Conservation (phyloP, 2,888 invertebrate genomes). For the Polydrusus cervinus region DNA sequence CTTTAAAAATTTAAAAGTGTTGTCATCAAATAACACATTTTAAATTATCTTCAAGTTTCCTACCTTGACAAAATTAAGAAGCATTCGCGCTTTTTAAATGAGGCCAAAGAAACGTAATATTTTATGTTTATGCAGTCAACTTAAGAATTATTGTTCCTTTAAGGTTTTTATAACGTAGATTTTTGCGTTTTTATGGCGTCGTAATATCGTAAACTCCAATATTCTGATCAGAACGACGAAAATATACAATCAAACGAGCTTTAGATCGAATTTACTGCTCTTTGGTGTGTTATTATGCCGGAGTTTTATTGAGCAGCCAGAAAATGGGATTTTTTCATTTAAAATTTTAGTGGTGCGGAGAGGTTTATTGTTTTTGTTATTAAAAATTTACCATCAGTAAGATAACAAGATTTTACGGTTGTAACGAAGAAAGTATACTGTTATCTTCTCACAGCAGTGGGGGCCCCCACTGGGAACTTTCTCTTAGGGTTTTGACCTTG, state of each 20-base stretch:
- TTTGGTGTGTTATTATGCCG: constrained; percentile 39
- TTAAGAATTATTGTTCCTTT: constrained; percentile 50
- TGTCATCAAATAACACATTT: no score
- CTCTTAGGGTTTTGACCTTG: no score
- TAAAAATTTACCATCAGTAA: neutral
- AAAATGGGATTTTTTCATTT: constrained; percentile 27
- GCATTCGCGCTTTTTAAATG: constrained; percentile 30
- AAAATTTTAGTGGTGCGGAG: constrained; percentile 1
- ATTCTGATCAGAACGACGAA: constrained; percentile 47
- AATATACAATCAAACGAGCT: constrained; percentile 38
- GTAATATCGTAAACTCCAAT: constrained; percentile 49
- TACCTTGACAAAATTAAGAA: neutral
- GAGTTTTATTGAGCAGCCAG: constrained; percentile 21
- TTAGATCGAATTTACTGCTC: constrained; percentile 42
- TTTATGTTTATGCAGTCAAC: constrained; percentile 46
- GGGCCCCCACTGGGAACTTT: no score
- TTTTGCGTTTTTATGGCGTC: constrained; percentile 50
- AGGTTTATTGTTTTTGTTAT: neutral
- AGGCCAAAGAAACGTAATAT: constrained; percentile 39
- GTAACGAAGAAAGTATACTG: no score
- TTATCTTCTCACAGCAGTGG: no score
- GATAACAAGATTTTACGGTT: no score
- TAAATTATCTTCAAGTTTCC: no score
- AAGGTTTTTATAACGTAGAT: constrained; percentile 48
- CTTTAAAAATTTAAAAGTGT: no score